Base-by-base conservation (phyloP, 2,797 vertebrate species). In the Phrynocephalus guinanensis region DNA sequence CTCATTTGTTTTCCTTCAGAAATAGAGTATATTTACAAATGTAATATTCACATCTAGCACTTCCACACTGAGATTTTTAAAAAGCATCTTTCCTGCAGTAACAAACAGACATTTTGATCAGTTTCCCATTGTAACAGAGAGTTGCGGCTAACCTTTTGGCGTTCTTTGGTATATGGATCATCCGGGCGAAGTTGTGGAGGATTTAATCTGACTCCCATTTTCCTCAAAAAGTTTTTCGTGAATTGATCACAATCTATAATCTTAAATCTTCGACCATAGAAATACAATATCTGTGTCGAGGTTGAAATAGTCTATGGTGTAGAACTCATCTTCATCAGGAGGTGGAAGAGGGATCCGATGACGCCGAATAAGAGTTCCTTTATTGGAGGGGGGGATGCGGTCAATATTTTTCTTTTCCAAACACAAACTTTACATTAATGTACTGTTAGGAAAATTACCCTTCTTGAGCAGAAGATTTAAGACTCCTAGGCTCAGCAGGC, bases 291-390 rank as follows among this genome's bases (percentile, higher is more conserved):
- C 96, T 91, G 91, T 96, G 95, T 97, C 96, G 90, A 99, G 92
- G 94, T 99, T 99, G 94, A 99, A 98, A 95, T 98, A 86, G 91
- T 97, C 94, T 71, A 98, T 63, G 28, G 96, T 98, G 95, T 98
- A 99, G 96, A 97, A 98, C 88, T 96, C 93, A 90, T 98, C 97
- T 30, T 98, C 96, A 33, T 97, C 82, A 85, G 99, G 98, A 82
- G 97, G 93, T 30, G 98, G 98, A 78, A 98, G 97, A 38, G 97
- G 95, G 95, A 99, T 96, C 73, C 96, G 97, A 56, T 98, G 98
- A 18, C 98, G 98, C 16, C 93, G 95, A 83, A 99, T 96, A 84
- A 97, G 90, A 71, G 96, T 98, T 90, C 99, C 99, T 99, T 86
- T 71, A 60, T 85, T 80, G 66, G 86, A 89, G 88, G 94, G 85